These are phyloP conservation scores for Eupithecia abbreviata DNA, from an alignment of 2,888 invertebrate species.

Conservation along the genomic window DNA sequence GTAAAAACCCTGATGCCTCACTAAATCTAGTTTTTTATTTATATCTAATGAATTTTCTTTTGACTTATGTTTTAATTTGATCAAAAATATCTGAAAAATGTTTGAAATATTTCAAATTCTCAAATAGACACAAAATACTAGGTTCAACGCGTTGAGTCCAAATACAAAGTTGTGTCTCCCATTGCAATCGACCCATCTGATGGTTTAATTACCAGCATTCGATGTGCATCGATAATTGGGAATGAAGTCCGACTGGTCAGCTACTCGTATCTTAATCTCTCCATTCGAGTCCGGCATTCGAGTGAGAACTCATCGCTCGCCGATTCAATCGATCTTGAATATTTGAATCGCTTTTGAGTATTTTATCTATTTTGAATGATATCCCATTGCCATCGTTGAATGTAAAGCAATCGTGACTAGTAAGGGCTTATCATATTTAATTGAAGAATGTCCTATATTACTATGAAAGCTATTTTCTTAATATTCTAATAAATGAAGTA, in stretches of 20 bases:
- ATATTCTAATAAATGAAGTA: no score
- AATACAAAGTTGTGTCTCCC: not conserved
- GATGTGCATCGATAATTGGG: conserved; percentile 76
- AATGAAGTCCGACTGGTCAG: conserved; percentile 67
- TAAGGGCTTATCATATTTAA: no score
- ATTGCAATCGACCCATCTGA: conserved; percentile 43
- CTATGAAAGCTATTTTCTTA: no score
- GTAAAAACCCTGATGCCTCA: no score
- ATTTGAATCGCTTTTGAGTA: conserved; percentile 4
- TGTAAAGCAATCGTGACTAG: not conserved
- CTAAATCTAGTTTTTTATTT: no score
- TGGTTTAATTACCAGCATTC: conserved; percentile 71
- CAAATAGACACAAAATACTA: not conserved
- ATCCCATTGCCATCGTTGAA: not conserved
- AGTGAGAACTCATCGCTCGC: conserved; percentile 16
- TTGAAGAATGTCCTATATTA: no score
- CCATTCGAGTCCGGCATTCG: conserved; percentile 51
- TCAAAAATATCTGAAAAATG: no score
- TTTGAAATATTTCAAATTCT: no score
- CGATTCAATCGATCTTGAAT: conserved; percentile 19
- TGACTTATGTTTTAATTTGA: no score
- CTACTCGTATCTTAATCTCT: conserved; percentile 67
- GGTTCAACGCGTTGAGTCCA: not conserved
- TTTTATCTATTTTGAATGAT: not conserved
- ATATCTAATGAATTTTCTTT: no score